Percentiles rank a stretch among this genome's conserved stretches.
phyloP scores from a whole-genome alignment of 2,113 vertebrate species.

The Ginglymostoma cirratum region DNA sequence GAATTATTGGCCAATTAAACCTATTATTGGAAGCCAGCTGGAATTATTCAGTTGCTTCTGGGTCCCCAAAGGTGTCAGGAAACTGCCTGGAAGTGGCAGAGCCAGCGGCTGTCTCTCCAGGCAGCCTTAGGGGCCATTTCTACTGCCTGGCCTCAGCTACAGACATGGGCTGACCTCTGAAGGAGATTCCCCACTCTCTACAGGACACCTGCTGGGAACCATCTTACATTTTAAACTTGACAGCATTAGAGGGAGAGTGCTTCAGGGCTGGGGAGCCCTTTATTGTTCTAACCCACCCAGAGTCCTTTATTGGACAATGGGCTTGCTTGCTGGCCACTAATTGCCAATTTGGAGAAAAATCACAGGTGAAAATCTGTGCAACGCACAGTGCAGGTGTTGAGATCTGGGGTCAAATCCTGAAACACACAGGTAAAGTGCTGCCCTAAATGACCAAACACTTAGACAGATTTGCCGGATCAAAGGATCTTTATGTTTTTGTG shows the following conservation, averaged over 20 bases:
- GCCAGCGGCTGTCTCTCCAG: background rate
- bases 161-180: background rate
- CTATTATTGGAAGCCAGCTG: background rate
- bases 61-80: no score
- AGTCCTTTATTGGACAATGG: background rate
- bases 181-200: no score
- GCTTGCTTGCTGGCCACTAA: background rate
- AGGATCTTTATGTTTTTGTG: background rate
- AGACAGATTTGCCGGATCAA: background rate
- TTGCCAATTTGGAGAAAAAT: background rate
- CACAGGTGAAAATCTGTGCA: background rate
- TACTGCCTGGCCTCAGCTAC: background rate
- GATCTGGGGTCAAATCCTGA: background rate
- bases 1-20: background rate
- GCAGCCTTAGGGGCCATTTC: background rate
- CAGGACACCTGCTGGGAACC: no score
- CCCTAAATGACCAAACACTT: background rate
- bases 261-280: background rate
- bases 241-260: no score
- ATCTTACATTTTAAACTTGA: no score
- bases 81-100: background rate
- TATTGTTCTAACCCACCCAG: background rate
- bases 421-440: background rate
- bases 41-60: background rate
- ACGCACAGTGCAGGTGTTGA: background rate